Evolutionary conservation across 2,797 vertebrate species (phyloP).

Genomic region (Gallinago solitaria): DNA sequence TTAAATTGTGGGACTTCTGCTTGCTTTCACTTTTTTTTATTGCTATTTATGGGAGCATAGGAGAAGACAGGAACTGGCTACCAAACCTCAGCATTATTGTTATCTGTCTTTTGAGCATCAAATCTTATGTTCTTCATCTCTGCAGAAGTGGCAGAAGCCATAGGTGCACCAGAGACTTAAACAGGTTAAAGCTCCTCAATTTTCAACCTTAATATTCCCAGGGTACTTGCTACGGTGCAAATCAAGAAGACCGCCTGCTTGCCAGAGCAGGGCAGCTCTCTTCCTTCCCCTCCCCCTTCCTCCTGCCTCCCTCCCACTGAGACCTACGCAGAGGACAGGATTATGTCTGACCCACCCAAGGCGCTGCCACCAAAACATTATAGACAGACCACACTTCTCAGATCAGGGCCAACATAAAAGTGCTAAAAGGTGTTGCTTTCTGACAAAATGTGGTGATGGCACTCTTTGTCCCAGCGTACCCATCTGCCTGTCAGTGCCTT

Average conservation of each 20-base stretch:
- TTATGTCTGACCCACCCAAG: fast-evolving
- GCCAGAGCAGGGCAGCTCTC: not conserved
- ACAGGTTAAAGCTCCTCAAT: not conserved
- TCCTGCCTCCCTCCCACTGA: not conserved
- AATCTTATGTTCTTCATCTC: not conserved
- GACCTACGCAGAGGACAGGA: not conserved
- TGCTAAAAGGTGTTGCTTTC: not conserved
- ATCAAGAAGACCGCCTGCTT: not conserved
- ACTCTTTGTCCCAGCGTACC: not conserved
- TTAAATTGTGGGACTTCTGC: not conserved
- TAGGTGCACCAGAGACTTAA: not conserved
- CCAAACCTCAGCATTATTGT: not conserved
- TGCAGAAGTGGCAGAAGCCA: not conserved
- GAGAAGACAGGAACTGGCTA: not conserved
- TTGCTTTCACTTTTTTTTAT: not conserved
- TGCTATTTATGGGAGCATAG: not conserved
- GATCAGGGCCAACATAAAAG: not conserved
- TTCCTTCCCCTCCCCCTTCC: not conserved
- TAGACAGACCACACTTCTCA: not conserved
- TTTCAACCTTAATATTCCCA: not conserved
- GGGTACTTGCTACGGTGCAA: not conserved
- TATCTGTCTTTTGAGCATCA: not conserved
- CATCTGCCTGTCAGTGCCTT: not conserved
- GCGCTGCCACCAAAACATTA: not conserved
- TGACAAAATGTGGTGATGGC: not conserved